Evolutionary conservation across 2,888 invertebrate species (phyloP), one percentile per base, ranked within the genome.

Genomic region (Euplagia quadripunctaria): DNA sequence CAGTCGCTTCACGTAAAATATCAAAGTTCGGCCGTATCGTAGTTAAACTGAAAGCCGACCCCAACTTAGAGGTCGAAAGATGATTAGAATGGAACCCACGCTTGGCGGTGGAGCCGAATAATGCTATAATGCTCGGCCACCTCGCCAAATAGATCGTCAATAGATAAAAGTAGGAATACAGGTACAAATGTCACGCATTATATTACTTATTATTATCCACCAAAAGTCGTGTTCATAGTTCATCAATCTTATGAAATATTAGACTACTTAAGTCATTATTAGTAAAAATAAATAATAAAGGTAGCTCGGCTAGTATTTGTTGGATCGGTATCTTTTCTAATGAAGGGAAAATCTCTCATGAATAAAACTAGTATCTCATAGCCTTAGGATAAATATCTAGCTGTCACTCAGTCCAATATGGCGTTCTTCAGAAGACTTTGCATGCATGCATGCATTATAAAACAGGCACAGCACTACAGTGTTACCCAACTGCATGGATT

Each of bases 191-290:
- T 31, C 14, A 14, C 12, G 20, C 9, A 11, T 61, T 58, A 20
- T 58, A 20, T 14, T 14, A 7, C 2, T 14, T 61, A 14, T 42
- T 55, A 41, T n/a, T 66, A 8, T n/a, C 31, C 20, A 31, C 43
- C 46, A 64, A 64, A 31, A 74, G 75, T 80, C 77, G 87, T 86
- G 87, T 87, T 87, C 87, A 87, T 85, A 84, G 85, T n/a, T n/a
- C n/a, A n/a, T n/a, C 84, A 82, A 78, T 83, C 83, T 86, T 87
- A 87, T 86, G 82, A 85, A 80, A 61, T 80, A 79, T 72, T 43
- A 75, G 46, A 61, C 63, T 31, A 17, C 42, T 55, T 74, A 75
- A 68, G 66, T 71, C 41, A 17, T 31, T 58, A 55, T 11, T 20
- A 11, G 11, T 9, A 20, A n/a, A n/a, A 31, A 16, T 51, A 16